These are phyloP conservation scores for Brachionichthys hirsutus DNA, from an alignment of 2,113 vertebrate species.

Conservation along the genomic window DNA sequence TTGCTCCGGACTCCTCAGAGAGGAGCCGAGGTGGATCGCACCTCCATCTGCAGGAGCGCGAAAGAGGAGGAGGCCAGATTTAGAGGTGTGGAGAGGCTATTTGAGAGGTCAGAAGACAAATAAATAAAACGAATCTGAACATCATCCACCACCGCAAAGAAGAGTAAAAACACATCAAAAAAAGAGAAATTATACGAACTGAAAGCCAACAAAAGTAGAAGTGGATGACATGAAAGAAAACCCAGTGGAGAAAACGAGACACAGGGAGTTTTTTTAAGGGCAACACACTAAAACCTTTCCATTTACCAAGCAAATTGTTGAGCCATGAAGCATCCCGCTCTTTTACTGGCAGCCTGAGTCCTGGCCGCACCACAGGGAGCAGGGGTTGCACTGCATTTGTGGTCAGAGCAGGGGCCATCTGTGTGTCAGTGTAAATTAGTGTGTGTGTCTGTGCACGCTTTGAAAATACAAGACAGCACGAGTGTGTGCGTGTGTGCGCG, in stretches of 20 bases:
- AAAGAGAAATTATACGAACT: background rate
- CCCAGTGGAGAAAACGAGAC: conserved; percentile 8
- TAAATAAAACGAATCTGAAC: background rate
- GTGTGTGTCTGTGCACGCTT: conserved; percentile 30
- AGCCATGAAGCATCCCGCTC: conserved; percentile 79
- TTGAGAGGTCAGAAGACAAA: background rate
- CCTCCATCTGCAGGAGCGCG: conserved; percentile 19
- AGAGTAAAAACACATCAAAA: background rate
- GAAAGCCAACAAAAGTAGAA: conserved; percentile 5
- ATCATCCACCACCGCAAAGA: background rate
- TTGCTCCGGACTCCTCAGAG: conserved; percentile 48
- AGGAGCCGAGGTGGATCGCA: conserved; percentile 27
- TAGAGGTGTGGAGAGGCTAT: background rate
- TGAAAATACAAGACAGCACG: background rate
- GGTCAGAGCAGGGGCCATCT: conserved; percentile 75
- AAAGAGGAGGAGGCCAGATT: conserved; percentile 2
- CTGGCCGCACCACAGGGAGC: conserved; percentile 74
- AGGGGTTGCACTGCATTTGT: conserved; percentile 77
- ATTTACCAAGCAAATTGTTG: conserved; percentile 81
- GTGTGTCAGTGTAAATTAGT: conserved; percentile 71
- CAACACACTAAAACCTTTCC: conserved; percentile 77
- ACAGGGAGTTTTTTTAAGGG: conserved; percentile 71
- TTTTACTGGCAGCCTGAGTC: conserved; percentile 78
- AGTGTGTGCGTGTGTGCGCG: conserved; percentile 32
- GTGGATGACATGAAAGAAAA: conserved; percentile 15